phyloP scores from a whole-genome alignment of 1,140 invertebrate species.

The Periplaneta americana region DNA sequence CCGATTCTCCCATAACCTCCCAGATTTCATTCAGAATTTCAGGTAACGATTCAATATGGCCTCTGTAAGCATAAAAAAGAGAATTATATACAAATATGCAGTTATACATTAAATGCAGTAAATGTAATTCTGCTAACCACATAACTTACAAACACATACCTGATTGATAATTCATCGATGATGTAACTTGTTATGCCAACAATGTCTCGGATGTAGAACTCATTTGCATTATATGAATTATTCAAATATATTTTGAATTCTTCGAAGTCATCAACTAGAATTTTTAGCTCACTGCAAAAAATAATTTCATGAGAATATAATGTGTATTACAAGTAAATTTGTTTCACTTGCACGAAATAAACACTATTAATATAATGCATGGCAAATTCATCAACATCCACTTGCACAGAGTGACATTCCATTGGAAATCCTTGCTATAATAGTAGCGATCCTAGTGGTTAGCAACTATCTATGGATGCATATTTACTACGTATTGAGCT shows the following conservation, averaged over 20 bases:
- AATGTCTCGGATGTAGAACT: slow-evolving; percentile 76
- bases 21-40: slow-evolving; percentile 74
- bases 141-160: slow-evolving; percentile 24
- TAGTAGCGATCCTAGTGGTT: no score
- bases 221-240: slow-evolving; percentile 69
- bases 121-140: not conserved
- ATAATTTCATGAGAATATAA: no score
- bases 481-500: no score
- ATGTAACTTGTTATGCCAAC: slow-evolving; percentile 59
- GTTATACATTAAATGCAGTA: slow-evolving; percentile 2
- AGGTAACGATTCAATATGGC: slow-evolving; percentile 68
- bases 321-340: no score
- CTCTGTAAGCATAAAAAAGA: slow-evolving; percentile 33
- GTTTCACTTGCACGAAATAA: no score
- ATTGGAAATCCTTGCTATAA: no score
- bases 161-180: slow-evolving; percentile 67
- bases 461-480: no score
- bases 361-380: no score
- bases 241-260: slow-evolving; percentile 64
- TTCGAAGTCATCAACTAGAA: slow-evolving; percentile 65
- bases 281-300: slow-evolving; percentile 54
- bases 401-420: no score
- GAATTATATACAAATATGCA: not conserved
- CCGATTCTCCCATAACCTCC: slow-evolving; percentile 77
- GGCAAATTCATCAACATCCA: no score